Evolutionary conservation across 2,113 vertebrate species (phyloP).

Genomic region (pig (Sus scrofa)): T2T-Sscrofa CM000820.6:101653001-101653500

Average conservation of each 20-base stretch:
- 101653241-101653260: background rate
- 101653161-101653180: background rate
- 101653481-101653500: background rate
- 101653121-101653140: background rate
- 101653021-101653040: background rate
- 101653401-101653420: background rate
- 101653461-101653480: background rate
- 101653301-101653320: background rate
- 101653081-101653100: background rate
- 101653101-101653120: too few species aligned
- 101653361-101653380: background rate
- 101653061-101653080: background rate
- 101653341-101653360: background rate
- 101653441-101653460: background rate
- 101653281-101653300: background rate
- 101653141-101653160: conserved; percentile 6
- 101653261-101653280: background rate
- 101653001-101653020: background rate
- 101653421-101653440: background rate
- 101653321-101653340: conserved; percentile 2
- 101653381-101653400: background rate
- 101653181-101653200: background rate
- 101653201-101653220: conserved; percentile 24
- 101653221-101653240: conserved; percentile 44
- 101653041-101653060: background rate